Conservation (phyloP, 2,113 vertebrate species). For the Gymnarchus niloticus region DNA sequence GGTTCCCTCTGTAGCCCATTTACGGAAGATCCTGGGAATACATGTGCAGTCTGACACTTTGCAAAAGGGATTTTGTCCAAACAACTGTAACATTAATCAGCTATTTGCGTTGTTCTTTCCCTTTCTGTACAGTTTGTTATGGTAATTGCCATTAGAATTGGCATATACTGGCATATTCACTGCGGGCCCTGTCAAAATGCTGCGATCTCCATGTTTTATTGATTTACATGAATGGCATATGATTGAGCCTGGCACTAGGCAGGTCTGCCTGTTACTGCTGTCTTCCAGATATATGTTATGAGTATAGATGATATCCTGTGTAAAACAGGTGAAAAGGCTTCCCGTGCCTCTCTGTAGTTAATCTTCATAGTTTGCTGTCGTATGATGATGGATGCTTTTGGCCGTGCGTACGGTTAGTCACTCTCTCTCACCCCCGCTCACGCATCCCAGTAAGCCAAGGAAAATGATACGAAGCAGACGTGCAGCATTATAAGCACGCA, state of each 20-base stretch:
- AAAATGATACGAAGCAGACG: too few relatives aligned
- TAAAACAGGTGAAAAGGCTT: background rate
- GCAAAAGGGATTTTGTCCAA: background rate
- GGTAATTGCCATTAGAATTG: slow-evolving; percentile 12
- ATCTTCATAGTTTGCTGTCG: slow-evolving; percentile 5
- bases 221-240: background rate
- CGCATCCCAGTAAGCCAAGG: too few relatives aligned
- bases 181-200: background rate
- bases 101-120: background rate
- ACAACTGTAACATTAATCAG: background rate
- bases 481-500: too few relatives aligned
- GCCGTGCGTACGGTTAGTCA: background rate
- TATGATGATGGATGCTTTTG: background rate
- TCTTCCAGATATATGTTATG: background rate
- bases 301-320: background rate
- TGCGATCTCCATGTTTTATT: background rate
- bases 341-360: background rate
- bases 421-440: too few relatives aligned
- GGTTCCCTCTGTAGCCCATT: background rate
- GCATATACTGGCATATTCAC: background rate
- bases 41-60: background rate
- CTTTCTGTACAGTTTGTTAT: background rate
- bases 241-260: background rate
- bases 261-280: background rate
- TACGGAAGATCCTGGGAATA: background rate